These are phyloP conservation scores for Melanaphis sacchari DNA, from an alignment of 1,140 invertebrate genomes.

Conservation along the genomic window DNA sequence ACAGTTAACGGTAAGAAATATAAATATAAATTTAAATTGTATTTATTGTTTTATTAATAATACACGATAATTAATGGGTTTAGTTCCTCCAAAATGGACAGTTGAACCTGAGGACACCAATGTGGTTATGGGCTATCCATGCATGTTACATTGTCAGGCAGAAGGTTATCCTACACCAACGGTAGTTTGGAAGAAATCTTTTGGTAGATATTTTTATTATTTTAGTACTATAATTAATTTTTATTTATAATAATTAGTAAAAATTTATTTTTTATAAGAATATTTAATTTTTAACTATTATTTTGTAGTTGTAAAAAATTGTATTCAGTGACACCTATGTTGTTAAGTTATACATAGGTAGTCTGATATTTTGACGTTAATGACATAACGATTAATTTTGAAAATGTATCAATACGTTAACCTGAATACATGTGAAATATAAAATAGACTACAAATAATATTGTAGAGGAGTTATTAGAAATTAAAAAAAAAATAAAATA, in stretches of 20 bases:
- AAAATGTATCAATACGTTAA: neutral
- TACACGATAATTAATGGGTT: neutral
- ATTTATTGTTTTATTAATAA: neutral
- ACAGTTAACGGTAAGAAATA: constrained; percentile 79
- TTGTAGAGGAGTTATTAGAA: neutral
- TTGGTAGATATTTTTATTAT: constrained; percentile 71
- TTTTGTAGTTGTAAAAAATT: neutral
- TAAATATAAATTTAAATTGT: neutral
- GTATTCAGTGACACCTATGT: neutral
- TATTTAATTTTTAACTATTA: neutral
- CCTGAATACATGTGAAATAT: neutral
- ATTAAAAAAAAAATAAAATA: neutral
- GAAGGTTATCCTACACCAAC: constrained; percentile 87
- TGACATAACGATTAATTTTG: neutral
- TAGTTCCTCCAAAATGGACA: constrained; percentile 91
- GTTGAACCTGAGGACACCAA: constrained; percentile 86
- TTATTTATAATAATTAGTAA: neutral
- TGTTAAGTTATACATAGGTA: neutral
- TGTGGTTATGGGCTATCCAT: constrained; percentile 82
- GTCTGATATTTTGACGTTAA: neutral
- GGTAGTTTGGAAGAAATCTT: constrained; percentile 86
- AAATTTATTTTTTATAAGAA: neutral
- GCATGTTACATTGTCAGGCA: constrained; percentile 87
- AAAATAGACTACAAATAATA: neutral
- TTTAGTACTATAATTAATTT: neutral